These are phyloP conservation scores for Sarcophaga rosellei DNA, from an alignment of 2,888 invertebrate genomes.

Conservation along the genomic window DNA sequence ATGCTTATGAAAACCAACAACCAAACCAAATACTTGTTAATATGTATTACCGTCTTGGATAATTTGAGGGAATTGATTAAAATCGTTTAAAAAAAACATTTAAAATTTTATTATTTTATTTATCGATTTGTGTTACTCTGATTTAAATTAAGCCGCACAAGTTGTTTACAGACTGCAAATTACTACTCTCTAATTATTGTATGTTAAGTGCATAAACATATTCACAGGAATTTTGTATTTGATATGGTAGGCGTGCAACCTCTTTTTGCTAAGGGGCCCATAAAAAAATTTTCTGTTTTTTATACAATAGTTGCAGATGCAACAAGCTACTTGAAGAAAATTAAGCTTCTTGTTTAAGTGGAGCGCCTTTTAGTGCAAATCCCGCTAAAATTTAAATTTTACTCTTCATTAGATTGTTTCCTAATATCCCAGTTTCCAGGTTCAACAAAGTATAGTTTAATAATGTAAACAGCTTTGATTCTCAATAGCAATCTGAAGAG, in stretches of 20 bases:
- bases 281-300: too few species aligned
- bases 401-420: too few species aligned
- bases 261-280: too few species aligned
- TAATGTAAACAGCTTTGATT: too few species aligned
- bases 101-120: conserved; percentile 8
- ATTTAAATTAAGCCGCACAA: conserved; percentile 5
- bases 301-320: too few species aligned
- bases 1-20: not conserved
- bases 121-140: not conserved
- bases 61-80: conserved; percentile 5
- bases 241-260: not conserved
- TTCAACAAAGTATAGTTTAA: too few species aligned
- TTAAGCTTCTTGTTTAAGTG: too few species aligned
- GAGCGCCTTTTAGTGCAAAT: too few species aligned
- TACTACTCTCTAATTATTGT: conserved; percentile 19
- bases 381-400: too few species aligned
- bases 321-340: too few species aligned
- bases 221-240: not conserved
- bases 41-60: conserved; percentile 6
- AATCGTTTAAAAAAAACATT: conserved; percentile 15
- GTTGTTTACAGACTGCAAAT: conserved; percentile 37
- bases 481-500: too few species aligned
- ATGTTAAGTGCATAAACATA: not conserved
- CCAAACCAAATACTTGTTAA: not conserved
- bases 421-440: too few species aligned